phyloP scores from a whole-genome alignment of 2,888 invertebrate genomes.

The Callinectes sapidus region DNA sequence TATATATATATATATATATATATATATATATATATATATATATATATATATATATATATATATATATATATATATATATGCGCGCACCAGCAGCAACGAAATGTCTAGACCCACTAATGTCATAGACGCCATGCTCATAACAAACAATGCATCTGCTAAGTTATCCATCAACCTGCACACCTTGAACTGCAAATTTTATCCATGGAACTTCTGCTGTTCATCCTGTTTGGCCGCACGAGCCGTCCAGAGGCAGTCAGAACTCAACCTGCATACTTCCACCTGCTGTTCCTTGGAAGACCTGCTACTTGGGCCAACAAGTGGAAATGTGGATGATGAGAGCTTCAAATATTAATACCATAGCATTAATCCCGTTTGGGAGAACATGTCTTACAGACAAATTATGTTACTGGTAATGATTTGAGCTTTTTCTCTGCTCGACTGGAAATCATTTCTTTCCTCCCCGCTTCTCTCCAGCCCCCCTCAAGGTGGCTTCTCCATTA shows the following conservation, averaged over 20 bases:
- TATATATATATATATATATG: too few species aligned
- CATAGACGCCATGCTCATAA: neutral
- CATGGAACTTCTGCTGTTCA: neutral
- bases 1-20: too few species aligned
- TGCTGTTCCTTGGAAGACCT: neutral
- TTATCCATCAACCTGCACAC: neutral
- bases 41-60: too few species aligned
- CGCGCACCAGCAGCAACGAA: neutral
- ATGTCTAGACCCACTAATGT: neutral
- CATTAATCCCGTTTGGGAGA: neutral
- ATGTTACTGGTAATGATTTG: conserved; percentile 4
- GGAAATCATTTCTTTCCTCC: neutral
- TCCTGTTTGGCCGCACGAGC: neutral
- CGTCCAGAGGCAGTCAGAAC: neutral
- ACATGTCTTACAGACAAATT: neutral
- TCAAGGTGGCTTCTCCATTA: neutral
- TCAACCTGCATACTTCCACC: neutral
- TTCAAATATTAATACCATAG: neutral
- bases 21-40: too few species aligned
- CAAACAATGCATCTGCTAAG: neutral
- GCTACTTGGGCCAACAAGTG: neutral
- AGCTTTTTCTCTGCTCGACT: neutral
- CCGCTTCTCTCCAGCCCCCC: neutral
- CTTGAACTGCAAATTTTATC: neutral
- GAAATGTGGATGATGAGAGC: neutral